Conservation (phyloP, 2,888 invertebrate species). For the Noctua comes region DNA sequence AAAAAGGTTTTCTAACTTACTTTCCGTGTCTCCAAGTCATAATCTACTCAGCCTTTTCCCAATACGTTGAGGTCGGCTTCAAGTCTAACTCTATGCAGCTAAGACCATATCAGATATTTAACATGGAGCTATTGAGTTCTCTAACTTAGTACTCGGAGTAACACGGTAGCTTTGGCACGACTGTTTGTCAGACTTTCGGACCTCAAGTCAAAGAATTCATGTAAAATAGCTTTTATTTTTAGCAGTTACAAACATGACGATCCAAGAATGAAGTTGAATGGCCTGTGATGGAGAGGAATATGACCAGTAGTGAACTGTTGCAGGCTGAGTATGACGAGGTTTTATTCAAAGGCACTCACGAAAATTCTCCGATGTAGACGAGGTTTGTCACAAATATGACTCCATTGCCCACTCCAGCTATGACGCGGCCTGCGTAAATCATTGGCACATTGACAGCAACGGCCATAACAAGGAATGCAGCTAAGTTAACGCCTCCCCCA, state of each 20-base stretch:
- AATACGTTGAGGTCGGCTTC: too few species aligned
- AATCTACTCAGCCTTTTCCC: too few species aligned
- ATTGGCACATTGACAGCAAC: conserved; percentile 64
- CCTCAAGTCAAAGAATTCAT: neutral
- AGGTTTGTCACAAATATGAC: conserved; percentile 42
- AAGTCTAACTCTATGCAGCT: too few species aligned
- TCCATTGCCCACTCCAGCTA: conserved; percentile 30
- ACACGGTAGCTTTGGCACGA: neutral
- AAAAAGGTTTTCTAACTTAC: too few species aligned
- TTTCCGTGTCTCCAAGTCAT: too few species aligned
- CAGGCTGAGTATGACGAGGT: neutral
- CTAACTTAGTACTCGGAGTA: too few species aligned
- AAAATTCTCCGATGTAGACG: conserved; percentile 53
- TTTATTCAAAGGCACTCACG: conserved; percentile 37
- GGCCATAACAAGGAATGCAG: conserved; percentile 64
- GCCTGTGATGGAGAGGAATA: neutral
- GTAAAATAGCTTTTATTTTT: too few species aligned
- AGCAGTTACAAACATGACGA: too few species aligned
- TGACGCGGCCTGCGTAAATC: conserved; percentile 64
- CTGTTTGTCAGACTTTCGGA: neutral
- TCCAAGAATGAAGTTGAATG: neutral
- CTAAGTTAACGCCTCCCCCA: conserved; percentile 58
- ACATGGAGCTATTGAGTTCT: too few species aligned
- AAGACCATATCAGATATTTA: too few species aligned
- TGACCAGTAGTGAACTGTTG: neutral